Conservation (phyloP, 2,797 vertebrate species). For the Pagetopsis macropterus region DNA sequence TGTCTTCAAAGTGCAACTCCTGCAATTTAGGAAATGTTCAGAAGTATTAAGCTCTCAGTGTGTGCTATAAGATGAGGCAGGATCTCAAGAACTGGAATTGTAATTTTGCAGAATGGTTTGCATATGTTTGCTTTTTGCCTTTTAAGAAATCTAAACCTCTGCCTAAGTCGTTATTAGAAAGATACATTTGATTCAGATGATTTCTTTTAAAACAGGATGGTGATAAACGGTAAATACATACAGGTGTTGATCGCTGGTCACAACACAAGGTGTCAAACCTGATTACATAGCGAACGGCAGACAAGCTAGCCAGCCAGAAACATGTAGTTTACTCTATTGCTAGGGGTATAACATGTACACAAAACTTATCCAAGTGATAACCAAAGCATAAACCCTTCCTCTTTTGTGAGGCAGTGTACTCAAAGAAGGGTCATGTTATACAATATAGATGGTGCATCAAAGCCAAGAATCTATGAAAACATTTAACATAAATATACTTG, state of each 20-base stretch:
- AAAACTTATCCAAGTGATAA: neutral
- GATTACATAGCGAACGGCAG: neutral
- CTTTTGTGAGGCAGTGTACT: neutral
- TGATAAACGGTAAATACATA: neutral
- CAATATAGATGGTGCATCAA: neutral
- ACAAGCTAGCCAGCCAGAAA: neutral
- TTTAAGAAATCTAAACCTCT: slow-evolving; percentile 1
- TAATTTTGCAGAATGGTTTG: slow-evolving; percentile 20
- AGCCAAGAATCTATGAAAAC: neutral
- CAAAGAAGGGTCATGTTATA: neutral
- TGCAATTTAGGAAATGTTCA: slow-evolving; percentile 77
- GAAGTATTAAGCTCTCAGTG: slow-evolving; percentile 51
- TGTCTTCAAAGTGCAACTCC: slow-evolving; percentile 74
- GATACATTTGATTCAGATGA: slow-evolving; percentile 4
- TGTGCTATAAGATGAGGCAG: slow-evolving; percentile 31
- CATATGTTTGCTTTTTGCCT: slow-evolving; percentile 16
- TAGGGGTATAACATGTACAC: neutral
- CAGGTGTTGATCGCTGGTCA: neutral
- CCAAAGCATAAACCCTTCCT: neutral
- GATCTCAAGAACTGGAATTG: slow-evolving; percentile 6
- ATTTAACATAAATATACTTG: neutral
- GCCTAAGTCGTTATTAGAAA: neutral
- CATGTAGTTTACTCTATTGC: no score
- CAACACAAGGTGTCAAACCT: neutral
- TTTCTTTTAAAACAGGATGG: slow-evolving; percentile 11